Evolutionary conservation across 2,113 vertebrate species (phyloP), one percentile per base, ranked within the genome.

Genomic region (Lasiurus cinereus): DNA sequence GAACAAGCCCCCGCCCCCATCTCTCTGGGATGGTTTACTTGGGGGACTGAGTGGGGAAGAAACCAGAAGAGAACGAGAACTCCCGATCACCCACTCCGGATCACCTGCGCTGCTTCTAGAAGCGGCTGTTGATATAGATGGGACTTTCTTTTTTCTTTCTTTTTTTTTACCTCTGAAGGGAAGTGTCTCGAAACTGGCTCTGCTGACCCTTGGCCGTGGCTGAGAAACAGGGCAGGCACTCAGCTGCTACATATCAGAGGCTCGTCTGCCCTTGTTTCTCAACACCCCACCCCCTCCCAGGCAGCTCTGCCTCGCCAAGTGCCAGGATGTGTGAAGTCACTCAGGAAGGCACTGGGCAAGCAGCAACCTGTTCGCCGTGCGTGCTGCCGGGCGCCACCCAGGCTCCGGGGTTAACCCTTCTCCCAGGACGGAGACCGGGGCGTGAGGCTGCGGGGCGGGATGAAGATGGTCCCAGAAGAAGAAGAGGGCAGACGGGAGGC

Each of bases 281-380:
- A 54, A 54, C 8, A 2, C 14, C 10, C 22, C 29, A 14, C n/a
- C 52, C 27, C 90, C 82, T 79, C 89, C 54, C 88, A 48, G 27
- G n/a, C n/a, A 85, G 72, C 79, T 48, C n/a, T 62, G 67, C 84
- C 78, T 95, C 93, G 82, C 87, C 84, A 93, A 95, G 93, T 94
- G 97, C 97, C 95, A 95, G 78, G 93, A 95, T 54, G 95, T 91
- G 96, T 89, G 95, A 97, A 97, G 94, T 96, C 97, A 97, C 96
- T 96, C 93, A 93, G 77, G 94, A 94, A 96, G 95, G 92, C 94
- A 87, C 92, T 85, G 91, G 96, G 96, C 97, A 97, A 96, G 97
- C 95, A 97, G 96, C 92, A 95, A 98, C 97, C 98, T 98, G 97
- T 94, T 97, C 90, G 59, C 52, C 43, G 84, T 46, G 83, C 56